Base-by-base conservation (phyloP, 2,888 invertebrate genomes). In the Lagria hirta region DNA sequence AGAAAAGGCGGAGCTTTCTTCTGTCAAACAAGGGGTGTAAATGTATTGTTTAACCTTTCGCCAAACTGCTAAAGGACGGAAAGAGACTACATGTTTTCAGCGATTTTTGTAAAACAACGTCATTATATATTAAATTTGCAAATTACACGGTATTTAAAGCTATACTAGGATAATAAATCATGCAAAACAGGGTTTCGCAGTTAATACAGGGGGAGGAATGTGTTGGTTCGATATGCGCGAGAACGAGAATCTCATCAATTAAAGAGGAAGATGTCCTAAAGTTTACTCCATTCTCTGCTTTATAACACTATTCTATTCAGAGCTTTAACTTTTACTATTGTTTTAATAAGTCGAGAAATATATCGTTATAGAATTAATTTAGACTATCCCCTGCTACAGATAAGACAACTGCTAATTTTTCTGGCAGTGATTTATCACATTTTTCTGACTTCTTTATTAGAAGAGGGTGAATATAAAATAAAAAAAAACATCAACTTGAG, bases 131-230 rank as follows among this genome's bases (percentile, higher is more conserved):
- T 80, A 80, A 81, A 73, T 81, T 81, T 81, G 81, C 81, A 81
- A 82, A 82, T 82, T 82, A 82, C 82, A 82, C 76, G 81, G 80
- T 80, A 82, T 82, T 83, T 82, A 82, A 79, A 79, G 77, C 79
- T 79, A 79, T 79, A 79, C 77, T 79, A 79, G 75, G 73, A 73
- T 75, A 72, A 80, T 81, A 81, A 81, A 81, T 81, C 80, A 81
- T 75, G 66, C 61, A 65, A 55, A 69, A 68, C 70, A 60, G 68
- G 69, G 67, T 69, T 64, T 68, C 58, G 62, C 65, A 69, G 70
- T 71, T 71, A 71, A 70, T 71, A 66, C 68, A 65, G 61, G 63
- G 62, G 57, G 61, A 57, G 44, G 44, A 48, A 37, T 37, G 43
- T 33, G 51, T 40, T 68, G 37, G 56, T 51, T 59, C 61, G 57